Evolutionary conservation across 53 echinoderm and acorn worm species (phyloP).

Genomic region (Astropecten irregularis): DNA sequence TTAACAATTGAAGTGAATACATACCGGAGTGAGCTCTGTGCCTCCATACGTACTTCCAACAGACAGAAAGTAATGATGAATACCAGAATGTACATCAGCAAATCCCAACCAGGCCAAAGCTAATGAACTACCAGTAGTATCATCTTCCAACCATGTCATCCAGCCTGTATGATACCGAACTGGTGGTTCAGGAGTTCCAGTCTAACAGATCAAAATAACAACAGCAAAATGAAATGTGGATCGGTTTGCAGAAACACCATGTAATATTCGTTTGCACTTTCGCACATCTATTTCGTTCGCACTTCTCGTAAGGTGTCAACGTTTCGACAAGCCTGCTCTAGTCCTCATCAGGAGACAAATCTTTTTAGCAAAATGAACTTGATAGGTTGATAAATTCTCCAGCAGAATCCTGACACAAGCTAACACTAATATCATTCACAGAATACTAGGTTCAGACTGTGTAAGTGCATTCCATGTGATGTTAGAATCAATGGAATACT

Average conservation of each 20-base stretch:
- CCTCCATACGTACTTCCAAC: constrained; percentile 45
- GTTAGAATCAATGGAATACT: too few species aligned
- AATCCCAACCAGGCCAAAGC: constrained; percentile 54
- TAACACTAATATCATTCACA: neutral
- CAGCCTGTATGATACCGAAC: constrained; percentile 20
- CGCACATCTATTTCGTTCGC: neutral
- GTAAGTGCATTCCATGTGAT: too few species aligned
- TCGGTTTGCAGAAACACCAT: too few species aligned
- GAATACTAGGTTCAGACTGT: too few species aligned
- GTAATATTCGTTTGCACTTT: neutral
- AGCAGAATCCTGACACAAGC: neutral
- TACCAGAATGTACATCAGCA: constrained; percentile 54
- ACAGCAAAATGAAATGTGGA: neutral
- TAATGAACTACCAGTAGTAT: neutral
- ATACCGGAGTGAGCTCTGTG: constrained; percentile 44
- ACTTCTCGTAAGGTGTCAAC: too few species aligned
- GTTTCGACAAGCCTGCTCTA: too few species aligned
- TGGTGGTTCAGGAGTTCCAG: neutral
- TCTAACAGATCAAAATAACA: neutral
- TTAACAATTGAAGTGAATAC: neutral
- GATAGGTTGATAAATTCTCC: neutral
- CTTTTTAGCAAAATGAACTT: too few species aligned
- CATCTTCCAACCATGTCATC: constrained; percentile 50
- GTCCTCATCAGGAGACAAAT: too few species aligned
- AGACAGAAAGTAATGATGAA: constrained; percentile 46